Base-by-base conservation (phyloP, 1,140 invertebrate genomes). In the Drosophila sp. region DNA sequence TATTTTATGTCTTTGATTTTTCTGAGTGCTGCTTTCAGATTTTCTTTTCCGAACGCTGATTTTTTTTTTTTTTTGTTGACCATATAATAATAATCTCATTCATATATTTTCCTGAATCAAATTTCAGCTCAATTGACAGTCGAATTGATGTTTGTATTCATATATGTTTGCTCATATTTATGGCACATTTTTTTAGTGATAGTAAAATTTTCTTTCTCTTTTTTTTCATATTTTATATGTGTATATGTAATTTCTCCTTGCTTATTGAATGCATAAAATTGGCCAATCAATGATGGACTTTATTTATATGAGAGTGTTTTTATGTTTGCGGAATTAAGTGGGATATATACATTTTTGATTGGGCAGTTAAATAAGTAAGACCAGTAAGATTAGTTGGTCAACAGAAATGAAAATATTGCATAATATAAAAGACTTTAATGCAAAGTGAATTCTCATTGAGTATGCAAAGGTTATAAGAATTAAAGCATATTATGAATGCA, bases 1-100 rank as follows among this genome's bases (percentile, higher is more conserved):
- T 41, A 17, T n/a, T 72, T 76, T 58, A 62, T 38, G 61, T 38
- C 61, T 63, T 47, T 11, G 29, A 35, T 58, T 11, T 4, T 17
- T 23, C 23, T 61, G 30, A 4, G 33, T 55, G 44, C 57, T 1
- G 11, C n/a, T 30, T 76, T 60, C 33, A 68, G 57, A 73, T 17
- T 32, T 11, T 11, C 11, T 55, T 55, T 7, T 27, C 8, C 0
- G 0, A 8, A 11, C 4, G 23, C 2, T 56, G 27, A 55, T 1
- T 55, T 55, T 1, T 29, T 56, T 29, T 56, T 10, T 5, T 4
- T 32, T 56, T 47, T 33, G 32, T 1, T 50, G 7, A 50, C 44
- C 23, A 17, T 32, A n/a, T 32, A 17, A 17, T 33, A 32, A 33
- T 33, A 57, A 33, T 57, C 30, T 23, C 4, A 4, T 57, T 57